Percentiles rank a stretch among this genome's conserved stretches.
Evolutionary conservation across 2,888 invertebrate species (phyloP).

Genomic region (Mythimna lalbum): DNA sequence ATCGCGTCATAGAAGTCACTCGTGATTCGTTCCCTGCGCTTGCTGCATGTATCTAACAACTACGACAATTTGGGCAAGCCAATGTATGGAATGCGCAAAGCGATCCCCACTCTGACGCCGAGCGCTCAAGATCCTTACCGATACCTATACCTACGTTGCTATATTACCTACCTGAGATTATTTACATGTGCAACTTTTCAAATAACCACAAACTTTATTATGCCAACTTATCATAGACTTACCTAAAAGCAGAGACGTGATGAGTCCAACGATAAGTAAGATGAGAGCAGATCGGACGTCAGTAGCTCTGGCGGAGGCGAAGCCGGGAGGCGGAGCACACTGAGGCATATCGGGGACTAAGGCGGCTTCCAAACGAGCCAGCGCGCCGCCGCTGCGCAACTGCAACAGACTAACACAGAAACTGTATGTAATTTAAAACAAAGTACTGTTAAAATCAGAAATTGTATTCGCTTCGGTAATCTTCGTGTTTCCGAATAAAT

Average conservation of each 20-base stretch:
- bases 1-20: no score
- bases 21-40: no score
- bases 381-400: slow-evolving; percentile 80
- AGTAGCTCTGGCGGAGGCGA: slow-evolving; percentile 90
- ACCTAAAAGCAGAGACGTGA: slow-evolving; percentile 78
- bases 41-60: no score
- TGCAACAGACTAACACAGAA: slow-evolving; percentile 69
- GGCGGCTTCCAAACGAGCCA: slow-evolving; percentile 80
- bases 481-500: no score
- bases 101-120: no score
- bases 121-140: no score
- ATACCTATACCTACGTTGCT: no score
- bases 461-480: no score
- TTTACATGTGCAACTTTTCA: not conserved
- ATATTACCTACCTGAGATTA: not conserved
- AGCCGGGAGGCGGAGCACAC: slow-evolving; percentile 89
- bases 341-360: slow-evolving; percentile 89
- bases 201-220: not conserved
- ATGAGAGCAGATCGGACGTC: slow-evolving; percentile 91
- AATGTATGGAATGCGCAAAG: no score
- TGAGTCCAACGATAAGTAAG: slow-evolving; percentile 86
- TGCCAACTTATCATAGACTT: slow-evolving; percentile 19
- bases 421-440: not conserved
- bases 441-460: not conserved
- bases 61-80: no score